A percentile compares a stretch with the other conserved stretches of the same genome.
Evolutionary conservation across 2,797 vertebrate genomes (phyloP).

Genomic region (Adrianichthys oophorus): DNA sequence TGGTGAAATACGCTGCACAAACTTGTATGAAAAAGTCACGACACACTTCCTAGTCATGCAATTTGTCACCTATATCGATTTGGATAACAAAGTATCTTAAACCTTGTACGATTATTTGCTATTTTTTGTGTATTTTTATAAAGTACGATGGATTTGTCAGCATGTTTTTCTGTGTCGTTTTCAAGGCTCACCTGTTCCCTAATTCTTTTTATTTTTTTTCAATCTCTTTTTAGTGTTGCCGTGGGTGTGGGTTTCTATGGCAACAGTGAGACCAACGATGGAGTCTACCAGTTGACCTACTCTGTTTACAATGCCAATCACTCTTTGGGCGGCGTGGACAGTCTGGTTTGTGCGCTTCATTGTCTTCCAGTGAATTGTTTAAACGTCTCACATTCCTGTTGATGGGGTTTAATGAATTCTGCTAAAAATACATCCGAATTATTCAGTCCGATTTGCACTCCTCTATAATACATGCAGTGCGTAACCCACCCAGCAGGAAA

Average conservation of each 20-base stretch:
- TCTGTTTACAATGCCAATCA: constrained; percentile 92
- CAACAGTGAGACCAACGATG: constrained; percentile 95
- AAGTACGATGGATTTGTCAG: too few relatives aligned
- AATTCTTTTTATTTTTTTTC: background rate
- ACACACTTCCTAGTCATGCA: too few relatives aligned
- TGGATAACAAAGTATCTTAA: too few relatives aligned
- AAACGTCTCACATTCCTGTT: background rate
- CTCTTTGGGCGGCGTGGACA: constrained; percentile 86
- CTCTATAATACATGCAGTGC: background rate
- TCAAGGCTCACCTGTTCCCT: constrained; percentile 37
- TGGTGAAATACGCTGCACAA: too few relatives aligned
- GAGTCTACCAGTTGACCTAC: constrained; percentile 92
- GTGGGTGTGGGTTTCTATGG: constrained; percentile 95
- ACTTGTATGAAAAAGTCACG: too few relatives aligned
- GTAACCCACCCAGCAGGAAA: constrained; percentile 1
- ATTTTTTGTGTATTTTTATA: too few relatives aligned
- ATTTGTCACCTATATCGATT: too few relatives aligned
- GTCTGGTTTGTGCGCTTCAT: constrained; percentile 81
- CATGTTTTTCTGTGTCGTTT: background rate
- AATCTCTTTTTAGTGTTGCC: constrained; percentile 76
- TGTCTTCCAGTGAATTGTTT: too few relatives aligned
- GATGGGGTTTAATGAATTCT: background rate
- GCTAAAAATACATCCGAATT: background rate
- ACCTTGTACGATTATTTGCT: too few relatives aligned
- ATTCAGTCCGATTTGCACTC: background rate